A percentile compares a stretch with the other conserved stretches of the same genome.
phyloP scores from a whole-genome alignment of 2,797 vertebrate species.

The Malacoctenus gilli region DNA sequence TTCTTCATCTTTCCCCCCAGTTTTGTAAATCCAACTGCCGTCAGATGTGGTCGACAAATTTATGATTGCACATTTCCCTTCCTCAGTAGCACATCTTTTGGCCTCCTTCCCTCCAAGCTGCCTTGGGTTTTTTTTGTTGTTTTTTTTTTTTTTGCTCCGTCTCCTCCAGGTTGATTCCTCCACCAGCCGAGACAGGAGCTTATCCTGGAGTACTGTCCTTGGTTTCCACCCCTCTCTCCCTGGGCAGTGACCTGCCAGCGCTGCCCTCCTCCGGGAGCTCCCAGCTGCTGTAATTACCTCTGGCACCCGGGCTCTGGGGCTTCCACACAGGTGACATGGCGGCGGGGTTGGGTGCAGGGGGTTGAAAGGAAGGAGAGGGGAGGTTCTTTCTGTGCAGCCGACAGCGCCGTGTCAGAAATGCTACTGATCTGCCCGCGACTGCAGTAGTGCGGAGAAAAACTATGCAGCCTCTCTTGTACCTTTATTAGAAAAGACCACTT shows the following conservation, averaged over 20 bases:
- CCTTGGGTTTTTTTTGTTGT: slow-evolving; percentile 11
- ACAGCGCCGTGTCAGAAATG: slow-evolving; percentile 65
- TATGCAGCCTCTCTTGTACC: slow-evolving; percentile 7
- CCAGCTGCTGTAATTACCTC: slow-evolving; percentile 79
- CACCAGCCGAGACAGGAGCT: slow-evolving; percentile 47
- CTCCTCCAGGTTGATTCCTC: slow-evolving; percentile 50
- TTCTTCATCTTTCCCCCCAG: slow-evolving; percentile 27
- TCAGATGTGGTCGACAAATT: slow-evolving; percentile 38
- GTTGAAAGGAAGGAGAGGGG: slow-evolving; percentile 67
- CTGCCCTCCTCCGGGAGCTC: slow-evolving; percentile 70
- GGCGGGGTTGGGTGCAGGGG: slow-evolving; percentile 58
- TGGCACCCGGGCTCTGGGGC: slow-evolving; percentile 80
- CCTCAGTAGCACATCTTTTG: slow-evolving; percentile 21
- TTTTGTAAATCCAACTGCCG: slow-evolving; percentile 22
- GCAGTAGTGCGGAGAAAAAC: slow-evolving; percentile 47
- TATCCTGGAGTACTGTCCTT: slow-evolving; percentile 69
- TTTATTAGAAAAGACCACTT: slow-evolving; percentile 15
- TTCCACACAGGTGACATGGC: slow-evolving; percentile 79
- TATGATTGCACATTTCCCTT: slow-evolving; percentile 29
- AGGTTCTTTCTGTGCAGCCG: slow-evolving; percentile 53
- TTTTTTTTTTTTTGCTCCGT: slow-evolving; percentile 34
- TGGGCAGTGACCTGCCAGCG: slow-evolving; percentile 73
- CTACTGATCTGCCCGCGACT: slow-evolving; percentile 54
- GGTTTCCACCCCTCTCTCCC: slow-evolving; percentile 66
- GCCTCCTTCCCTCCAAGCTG: slow-evolving; percentile 1